phyloP scores from a whole-genome alignment of 2,113 vertebrate genomes.

The Cyprinodon brontotheroides region DNA sequence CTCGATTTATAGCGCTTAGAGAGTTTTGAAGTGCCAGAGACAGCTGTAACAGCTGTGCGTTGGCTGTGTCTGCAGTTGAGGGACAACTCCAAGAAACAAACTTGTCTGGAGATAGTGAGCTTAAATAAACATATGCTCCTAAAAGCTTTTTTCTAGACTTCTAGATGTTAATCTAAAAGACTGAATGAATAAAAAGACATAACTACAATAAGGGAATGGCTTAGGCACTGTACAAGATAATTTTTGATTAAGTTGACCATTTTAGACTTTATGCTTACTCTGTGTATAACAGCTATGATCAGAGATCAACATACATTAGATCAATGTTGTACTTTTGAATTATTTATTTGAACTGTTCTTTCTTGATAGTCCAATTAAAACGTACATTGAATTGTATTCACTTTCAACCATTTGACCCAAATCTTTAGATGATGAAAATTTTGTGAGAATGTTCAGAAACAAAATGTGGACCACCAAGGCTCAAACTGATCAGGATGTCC shows the following conservation, averaged over 20 bases:
- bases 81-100: conserved; percentile 54
- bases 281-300: neutral
- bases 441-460: neutral
- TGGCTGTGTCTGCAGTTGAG: conserved; percentile 47
- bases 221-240: neutral
- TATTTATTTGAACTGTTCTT: neutral
- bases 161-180: neutral
- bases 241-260: neutral
- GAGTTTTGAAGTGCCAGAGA: conserved; percentile 51
- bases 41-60: conserved; percentile 61
- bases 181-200: neutral
- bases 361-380: neutral
- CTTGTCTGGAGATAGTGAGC: conserved; percentile 58
- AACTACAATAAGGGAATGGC: neutral
- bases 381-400: neutral
- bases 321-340: neutral
- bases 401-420: neutral
- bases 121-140: conserved; percentile 56
- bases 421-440: neutral
- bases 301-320: neutral
- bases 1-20: conserved; percentile 55
- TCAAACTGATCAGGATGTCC: too few relatives aligned
- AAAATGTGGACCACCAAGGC: neutral
- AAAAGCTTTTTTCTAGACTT: conserved; percentile 21
- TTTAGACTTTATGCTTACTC: neutral